Conservation (phyloP, 30 jellyfish, hydroid and myxozoan species). For the Morbakka virulenta region DNA sequence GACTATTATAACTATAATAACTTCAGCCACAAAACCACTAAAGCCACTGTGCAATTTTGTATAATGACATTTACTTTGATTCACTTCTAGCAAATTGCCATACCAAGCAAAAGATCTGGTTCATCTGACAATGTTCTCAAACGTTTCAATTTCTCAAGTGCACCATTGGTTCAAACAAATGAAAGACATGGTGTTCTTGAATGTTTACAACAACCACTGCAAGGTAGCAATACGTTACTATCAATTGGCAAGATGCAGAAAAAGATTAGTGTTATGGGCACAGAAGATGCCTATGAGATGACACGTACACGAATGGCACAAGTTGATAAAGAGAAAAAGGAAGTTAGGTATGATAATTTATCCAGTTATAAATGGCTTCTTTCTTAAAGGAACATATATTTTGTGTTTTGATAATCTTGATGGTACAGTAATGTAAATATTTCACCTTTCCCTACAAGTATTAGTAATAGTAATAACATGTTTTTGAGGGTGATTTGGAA, state of each 20-base stretch:
- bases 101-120: slow-evolving; percentile 90
- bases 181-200: slow-evolving; percentile 82
- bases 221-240: slow-evolving; percentile 19
- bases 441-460: too few species aligned
- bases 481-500: too few species aligned
- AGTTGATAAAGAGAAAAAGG: slow-evolving; percentile 96
- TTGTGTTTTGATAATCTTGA: background rate
- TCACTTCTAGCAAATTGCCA: slow-evolving; percentile 45
- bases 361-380: too few species aligned
- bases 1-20: too few species aligned
- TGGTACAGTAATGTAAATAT: too few species aligned
- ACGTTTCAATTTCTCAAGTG: slow-evolving; percentile 73
- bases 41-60: too few species aligned
- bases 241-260: slow-evolving; percentile 65
- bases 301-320: slow-evolving; percentile 94
- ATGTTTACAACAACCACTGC: slow-evolving; percentile 72
- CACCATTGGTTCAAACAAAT: slow-evolving; percentile 53
- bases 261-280: slow-evolving; percentile 78
- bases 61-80: background rate
- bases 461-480: too few species aligned
- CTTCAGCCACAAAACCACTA: too few species aligned
- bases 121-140: slow-evolving; percentile 79
- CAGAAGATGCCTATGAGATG: slow-evolving; percentile 91
- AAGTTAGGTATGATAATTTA: slow-evolving; percentile 63
- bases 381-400: too few species aligned